Evolutionary conservation across 2,797 vertebrate species (phyloP).

Genomic region (Borostomias antarcticus): DNA sequence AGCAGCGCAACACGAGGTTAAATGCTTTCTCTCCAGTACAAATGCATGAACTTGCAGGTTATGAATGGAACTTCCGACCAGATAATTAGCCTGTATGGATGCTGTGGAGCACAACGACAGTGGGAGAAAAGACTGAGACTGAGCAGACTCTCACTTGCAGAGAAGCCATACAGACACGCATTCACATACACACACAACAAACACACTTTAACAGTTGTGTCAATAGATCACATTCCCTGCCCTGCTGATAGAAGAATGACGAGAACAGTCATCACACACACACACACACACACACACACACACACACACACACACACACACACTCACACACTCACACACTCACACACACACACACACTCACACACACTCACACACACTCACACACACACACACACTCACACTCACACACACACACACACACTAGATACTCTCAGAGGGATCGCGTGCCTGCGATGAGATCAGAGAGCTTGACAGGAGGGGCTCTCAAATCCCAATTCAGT

Average conservation of each 20-base stretch:
- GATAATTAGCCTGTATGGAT: background rate
- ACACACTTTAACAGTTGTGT: background rate
- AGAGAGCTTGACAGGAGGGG: background rate
- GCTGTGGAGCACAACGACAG: background rate
- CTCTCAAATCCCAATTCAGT: background rate
- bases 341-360: background rate
- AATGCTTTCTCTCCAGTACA: too few relatives aligned
- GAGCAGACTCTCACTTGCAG: too few relatives aligned
- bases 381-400: background rate
- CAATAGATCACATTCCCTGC: background rate
- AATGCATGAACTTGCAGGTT: too few relatives aligned
- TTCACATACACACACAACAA: background rate
- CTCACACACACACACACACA: background rate
- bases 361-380: background rate
- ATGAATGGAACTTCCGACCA: too few relatives aligned
- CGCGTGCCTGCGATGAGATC: background rate
- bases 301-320: slow-evolving; percentile 6
- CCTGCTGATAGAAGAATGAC: background rate
- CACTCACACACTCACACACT: background rate
- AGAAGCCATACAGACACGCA: background rate
- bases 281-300: background rate
- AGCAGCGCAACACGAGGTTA: too few relatives aligned
- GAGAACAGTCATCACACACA: background rate
- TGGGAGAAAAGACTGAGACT: too few relatives aligned
- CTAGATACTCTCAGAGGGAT: slow-evolving; percentile 4